A percentile compares a stretch with the other conserved stretches of the same genome.
Conservation (phyloP, 2,797 vertebrate species). For the Manis javanica region DNA sequence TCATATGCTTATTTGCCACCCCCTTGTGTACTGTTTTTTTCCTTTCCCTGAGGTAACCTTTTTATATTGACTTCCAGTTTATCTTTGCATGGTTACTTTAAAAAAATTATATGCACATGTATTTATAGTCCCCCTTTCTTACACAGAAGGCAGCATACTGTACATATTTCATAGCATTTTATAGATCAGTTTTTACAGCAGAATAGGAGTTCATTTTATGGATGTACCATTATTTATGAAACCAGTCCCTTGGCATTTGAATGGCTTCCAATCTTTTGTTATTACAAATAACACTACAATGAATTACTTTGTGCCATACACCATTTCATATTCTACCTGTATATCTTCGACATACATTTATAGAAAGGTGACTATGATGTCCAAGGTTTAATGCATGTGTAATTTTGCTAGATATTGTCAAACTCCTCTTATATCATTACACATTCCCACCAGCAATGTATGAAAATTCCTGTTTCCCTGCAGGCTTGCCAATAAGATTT, state of each 20-base stretch:
- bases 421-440: neutral
- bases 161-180: neutral
- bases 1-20: neutral
- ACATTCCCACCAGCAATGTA: neutral
- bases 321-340: neutral
- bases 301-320: neutral
- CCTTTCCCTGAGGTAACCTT: neutral
- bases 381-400: neutral
- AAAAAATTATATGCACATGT: neutral
- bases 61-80: neutral
- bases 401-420: constrained; percentile 34
- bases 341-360: neutral
- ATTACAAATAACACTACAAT: neutral
- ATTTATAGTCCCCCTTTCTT: neutral
- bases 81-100: neutral
- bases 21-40: neutral
- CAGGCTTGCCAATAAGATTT: constrained; percentile 1
- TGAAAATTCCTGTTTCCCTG: neutral
- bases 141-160: neutral
- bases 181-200: neutral
- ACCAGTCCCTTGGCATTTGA: neutral
- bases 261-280: neutral
- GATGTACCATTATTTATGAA: neutral
- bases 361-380: neutral
- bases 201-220: neutral